A percentile compares a stretch with the other conserved stretches of the same genome.
Conservation (phyloP, 35 echinoderm and acorn worm species). For the Acanthaster planci region DNA sequence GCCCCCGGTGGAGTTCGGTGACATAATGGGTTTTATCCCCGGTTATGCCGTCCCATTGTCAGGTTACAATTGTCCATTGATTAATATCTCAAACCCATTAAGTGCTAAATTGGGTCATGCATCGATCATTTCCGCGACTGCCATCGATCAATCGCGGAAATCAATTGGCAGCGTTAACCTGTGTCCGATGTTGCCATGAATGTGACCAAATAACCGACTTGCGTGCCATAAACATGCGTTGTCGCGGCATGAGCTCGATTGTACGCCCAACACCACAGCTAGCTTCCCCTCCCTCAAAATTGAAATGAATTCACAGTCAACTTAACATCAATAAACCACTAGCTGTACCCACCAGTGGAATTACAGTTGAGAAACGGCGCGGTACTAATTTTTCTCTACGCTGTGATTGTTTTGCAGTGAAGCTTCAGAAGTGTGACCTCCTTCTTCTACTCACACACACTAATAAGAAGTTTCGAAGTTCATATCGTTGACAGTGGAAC, state of each 20-base stretch:
- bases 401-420: background rate
- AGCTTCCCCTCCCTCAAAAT: background rate
- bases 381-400: constrained; percentile 16
- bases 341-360: background rate
- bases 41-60: background rate
- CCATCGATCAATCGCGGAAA: background rate
- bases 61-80: background rate
- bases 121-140: constrained; percentile 19
- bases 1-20: too few species aligned
- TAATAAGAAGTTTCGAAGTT: background rate
- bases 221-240: background rate
- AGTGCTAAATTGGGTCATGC: constrained; percentile 20
- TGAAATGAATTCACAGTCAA: constrained; percentile 8
- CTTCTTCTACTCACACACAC: background rate
- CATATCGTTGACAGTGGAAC: background rate
- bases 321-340: constrained; percentile 20
- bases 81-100: constrained; percentile 15
- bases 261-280: background rate
- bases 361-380: background rate
- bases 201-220: background rate
- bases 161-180: background rate
- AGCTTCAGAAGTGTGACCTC: background rate
- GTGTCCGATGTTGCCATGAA: background rate
- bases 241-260: background rate
- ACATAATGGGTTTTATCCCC: too few species aligned